These are phyloP conservation scores for Urechis unicinctus DNA, from an alignment of 2,888 invertebrate species.

Conservation along the genomic window DNA sequence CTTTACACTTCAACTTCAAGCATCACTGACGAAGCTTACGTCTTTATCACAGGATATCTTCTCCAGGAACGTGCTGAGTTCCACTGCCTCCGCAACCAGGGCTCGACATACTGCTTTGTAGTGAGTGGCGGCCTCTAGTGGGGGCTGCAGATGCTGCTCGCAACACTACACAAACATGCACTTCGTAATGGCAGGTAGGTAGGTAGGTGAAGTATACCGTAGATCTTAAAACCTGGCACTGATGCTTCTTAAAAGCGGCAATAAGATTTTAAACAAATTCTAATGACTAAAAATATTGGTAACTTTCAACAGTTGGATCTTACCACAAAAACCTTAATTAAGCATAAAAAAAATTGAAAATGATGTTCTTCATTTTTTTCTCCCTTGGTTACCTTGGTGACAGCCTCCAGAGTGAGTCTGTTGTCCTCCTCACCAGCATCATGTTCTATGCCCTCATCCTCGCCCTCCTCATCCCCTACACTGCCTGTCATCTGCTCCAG, in stretches of 20 bases:
- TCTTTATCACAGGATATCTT: slow-evolving; percentile 70
- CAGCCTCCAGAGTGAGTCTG: slow-evolving; percentile 55
- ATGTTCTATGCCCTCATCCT: slow-evolving; percentile 67
- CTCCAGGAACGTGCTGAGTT: slow-evolving; percentile 82
- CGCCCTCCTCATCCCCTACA: slow-evolving; percentile 61
- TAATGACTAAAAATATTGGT: too few relatives aligned
- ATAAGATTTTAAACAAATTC: too few relatives aligned
- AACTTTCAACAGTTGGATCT: too few relatives aligned
- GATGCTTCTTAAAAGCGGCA: too few relatives aligned
- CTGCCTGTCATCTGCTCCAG: slow-evolving; percentile 79
- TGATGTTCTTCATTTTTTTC: too few relatives aligned
- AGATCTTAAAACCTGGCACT: too few relatives aligned
- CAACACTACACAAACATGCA: slow-evolving; percentile 34
- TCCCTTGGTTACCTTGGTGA: slow-evolving; percentile 62
- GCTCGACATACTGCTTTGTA: slow-evolving; percentile 90
- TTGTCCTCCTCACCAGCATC: slow-evolving; percentile 45
- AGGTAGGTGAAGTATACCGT: too few relatives aligned
- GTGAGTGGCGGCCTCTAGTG: slow-evolving; percentile 62
- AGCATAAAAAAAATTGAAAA: too few relatives aligned
- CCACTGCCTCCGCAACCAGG: slow-evolving; percentile 82
- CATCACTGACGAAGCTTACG: too few relatives aligned
- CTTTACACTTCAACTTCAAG: too few relatives aligned
- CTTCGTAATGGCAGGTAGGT: too few relatives aligned
- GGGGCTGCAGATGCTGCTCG: slow-evolving; percentile 32
- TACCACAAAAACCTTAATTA: too few relatives aligned